Evolutionary conservation across 1,140 invertebrate genomes (phyloP).

Genomic region (Drosophila tsacasi): DNA sequence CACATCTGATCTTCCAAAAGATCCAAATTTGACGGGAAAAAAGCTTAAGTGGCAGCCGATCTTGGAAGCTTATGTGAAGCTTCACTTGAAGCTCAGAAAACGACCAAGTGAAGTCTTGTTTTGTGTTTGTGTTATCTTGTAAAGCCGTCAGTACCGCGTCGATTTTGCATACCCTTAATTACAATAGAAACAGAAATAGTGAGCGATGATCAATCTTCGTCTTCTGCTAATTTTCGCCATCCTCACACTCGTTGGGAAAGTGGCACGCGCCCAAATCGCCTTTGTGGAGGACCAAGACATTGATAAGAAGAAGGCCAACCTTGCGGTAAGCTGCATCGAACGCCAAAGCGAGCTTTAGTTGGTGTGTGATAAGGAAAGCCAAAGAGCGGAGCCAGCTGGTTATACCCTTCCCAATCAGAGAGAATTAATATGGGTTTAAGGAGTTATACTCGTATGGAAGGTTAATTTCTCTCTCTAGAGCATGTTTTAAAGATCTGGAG

Average conservation of each 20-base stretch:
- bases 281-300: constrained; percentile 71
- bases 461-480: too few species aligned
- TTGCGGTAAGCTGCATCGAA: constrained; percentile 53
- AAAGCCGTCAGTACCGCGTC: constrained; percentile 1
- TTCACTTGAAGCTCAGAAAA: constrained; percentile 8
- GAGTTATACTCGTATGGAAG: not conserved
- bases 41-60: too few species aligned
- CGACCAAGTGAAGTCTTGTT: constrained; percentile 12
- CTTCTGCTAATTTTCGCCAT: constrained; percentile 44
- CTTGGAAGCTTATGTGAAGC: too few species aligned
- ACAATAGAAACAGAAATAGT: constrained; percentile 11
- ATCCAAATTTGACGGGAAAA: too few species aligned
- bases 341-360: not conserved
- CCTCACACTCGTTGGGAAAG: constrained; percentile 24
- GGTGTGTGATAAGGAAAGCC: constrained; percentile 49
- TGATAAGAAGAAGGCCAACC: constrained; percentile 78
- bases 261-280: constrained; percentile 54
- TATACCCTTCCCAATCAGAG: constrained; percentile 14
- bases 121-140: constrained; percentile 30
- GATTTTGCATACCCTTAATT: constrained; percentile 50
- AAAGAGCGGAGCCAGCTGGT: not conserved
- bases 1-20: too few species aligned
- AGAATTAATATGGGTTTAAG: not conserved
- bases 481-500: not conserved
- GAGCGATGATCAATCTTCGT: constrained; percentile 46